A percentile compares a stretch with the other conserved stretches of the same genome.
Evolutionary conservation across 1,140 invertebrate genomes (phyloP).

Genomic region (Anoplophora glabripennis): DNA sequence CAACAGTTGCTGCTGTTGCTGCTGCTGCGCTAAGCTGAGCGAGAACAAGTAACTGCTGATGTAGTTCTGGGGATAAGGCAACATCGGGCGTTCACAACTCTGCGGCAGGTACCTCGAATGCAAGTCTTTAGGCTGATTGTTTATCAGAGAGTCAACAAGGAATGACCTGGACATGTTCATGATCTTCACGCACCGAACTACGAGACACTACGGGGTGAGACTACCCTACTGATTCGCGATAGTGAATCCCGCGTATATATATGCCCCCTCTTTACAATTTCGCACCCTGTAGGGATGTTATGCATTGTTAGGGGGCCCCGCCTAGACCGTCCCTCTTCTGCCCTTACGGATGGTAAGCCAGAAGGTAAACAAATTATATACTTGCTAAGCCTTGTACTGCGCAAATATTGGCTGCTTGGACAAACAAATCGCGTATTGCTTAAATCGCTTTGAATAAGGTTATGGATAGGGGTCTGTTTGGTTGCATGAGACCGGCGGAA

Average conservation of each 20-base stretch:
- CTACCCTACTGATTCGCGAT: constrained; percentile 24
- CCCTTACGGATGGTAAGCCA: constrained; percentile 13
- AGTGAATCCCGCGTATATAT: constrained; percentile 26
- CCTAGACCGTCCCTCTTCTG: constrained; percentile 29
- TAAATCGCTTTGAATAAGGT: constrained; percentile 1
- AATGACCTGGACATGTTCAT: constrained; percentile 70
- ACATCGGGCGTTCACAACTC: constrained; percentile 44
- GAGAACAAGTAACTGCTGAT: constrained; percentile 61
- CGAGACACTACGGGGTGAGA: constrained; percentile 11
- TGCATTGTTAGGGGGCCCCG: constrained; percentile 31
- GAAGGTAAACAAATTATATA: constrained; percentile 34
- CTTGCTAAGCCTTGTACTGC: constrained; percentile 25
- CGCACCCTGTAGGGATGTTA: constrained; percentile 5
- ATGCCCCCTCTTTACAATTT: constrained; percentile 28
- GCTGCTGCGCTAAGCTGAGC: constrained; percentile 59
- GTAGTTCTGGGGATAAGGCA: constrained; percentile 60
- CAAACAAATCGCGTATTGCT: constrained; percentile 13
- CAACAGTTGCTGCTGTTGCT: constrained; percentile 49
- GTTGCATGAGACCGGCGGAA: not conserved
- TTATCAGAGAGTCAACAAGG: constrained; percentile 70
- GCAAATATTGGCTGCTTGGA: constrained; percentile 27
- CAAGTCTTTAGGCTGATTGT: constrained; percentile 58
- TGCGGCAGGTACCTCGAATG: constrained; percentile 44
- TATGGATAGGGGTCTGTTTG: not conserved
- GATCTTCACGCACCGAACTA: constrained; percentile 1